These are phyloP conservation scores for Misgurnus anguillicaudatus DNA, from an alignment of 2,113 vertebrate genomes.

Conservation along the genomic window DNA sequence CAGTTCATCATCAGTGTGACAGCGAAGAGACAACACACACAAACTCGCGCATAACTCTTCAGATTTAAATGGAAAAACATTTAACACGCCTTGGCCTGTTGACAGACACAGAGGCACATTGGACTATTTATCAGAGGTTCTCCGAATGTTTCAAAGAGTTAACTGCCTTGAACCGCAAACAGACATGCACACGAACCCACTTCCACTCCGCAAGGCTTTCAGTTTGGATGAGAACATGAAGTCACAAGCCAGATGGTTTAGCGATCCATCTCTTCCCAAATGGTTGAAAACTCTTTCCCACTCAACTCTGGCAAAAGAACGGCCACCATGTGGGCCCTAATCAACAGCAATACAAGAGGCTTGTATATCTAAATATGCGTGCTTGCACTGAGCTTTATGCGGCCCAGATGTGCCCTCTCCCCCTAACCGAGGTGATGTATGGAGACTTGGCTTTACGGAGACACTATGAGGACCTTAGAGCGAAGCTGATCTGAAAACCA, in stretches of 20 bases:
- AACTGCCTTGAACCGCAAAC: slow-evolving; percentile 16
- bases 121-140: slow-evolving; percentile 7
- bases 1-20: slow-evolving; percentile 51
- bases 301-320: slow-evolving; percentile 47
- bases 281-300: slow-evolving; percentile 60
- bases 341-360: slow-evolving; percentile 58
- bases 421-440: slow-evolving; percentile 70
- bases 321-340: slow-evolving; percentile 58
- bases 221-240: slow-evolving; percentile 55
- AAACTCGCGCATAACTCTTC: neutral
- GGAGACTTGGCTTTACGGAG: slow-evolving; percentile 66
- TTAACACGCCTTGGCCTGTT: neutral
- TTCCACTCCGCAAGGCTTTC: slow-evolving; percentile 43
- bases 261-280: slow-evolving; percentile 61
- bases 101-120: slow-evolving; percentile 39
- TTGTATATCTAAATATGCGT: slow-evolving; percentile 67
- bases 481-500: slow-evolving; percentile 75
- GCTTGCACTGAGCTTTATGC: slow-evolving; percentile 67
- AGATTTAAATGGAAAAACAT: neutral
- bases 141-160: slow-evolving; percentile 19
- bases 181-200: neutral
- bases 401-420: slow-evolving; percentile 68
- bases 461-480: slow-evolving; percentile 63
- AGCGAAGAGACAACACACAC: slow-evolving; percentile 24
- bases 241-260: slow-evolving; percentile 59